Conservation (phyloP, 2,797 vertebrate species). For the Tamandua tetradactyla region DNA sequence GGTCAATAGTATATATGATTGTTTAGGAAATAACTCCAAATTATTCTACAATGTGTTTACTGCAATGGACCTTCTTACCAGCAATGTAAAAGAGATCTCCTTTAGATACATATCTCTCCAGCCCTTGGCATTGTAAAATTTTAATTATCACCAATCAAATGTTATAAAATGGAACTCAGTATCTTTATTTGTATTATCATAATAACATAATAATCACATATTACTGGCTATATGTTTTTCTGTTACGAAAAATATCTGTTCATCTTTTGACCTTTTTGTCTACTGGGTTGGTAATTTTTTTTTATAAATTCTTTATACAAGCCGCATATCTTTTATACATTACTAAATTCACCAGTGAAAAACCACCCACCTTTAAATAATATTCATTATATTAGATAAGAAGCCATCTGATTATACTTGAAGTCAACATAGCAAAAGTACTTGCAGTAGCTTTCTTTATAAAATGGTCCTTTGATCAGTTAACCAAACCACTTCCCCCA, state of each 20-base stretch:
- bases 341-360: not conserved
- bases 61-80: not conserved
- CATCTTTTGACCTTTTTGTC: not conserved
- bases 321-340: not conserved
- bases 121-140: not conserved
- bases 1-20: too few species aligned
- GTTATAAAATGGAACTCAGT: not conserved
- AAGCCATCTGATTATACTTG: not conserved
- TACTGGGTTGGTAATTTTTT: not conserved
- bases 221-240: not conserved
- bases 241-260: not conserved
- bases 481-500: not conserved
- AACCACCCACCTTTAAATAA: not conserved
- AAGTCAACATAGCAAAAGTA: not conserved
- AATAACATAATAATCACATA: not conserved
- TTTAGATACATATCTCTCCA: accelerated
- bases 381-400: not conserved
- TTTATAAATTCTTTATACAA: not conserved
- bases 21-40: not conserved
- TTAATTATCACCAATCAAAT: not conserved
- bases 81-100: not conserved
- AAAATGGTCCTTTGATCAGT: accelerated
- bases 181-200: not conserved
- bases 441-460: accelerated
- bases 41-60: accelerated